Base-by-base conservation (phyloP, 2,113 vertebrate species). In the Dipodomys merriami region DNA sequence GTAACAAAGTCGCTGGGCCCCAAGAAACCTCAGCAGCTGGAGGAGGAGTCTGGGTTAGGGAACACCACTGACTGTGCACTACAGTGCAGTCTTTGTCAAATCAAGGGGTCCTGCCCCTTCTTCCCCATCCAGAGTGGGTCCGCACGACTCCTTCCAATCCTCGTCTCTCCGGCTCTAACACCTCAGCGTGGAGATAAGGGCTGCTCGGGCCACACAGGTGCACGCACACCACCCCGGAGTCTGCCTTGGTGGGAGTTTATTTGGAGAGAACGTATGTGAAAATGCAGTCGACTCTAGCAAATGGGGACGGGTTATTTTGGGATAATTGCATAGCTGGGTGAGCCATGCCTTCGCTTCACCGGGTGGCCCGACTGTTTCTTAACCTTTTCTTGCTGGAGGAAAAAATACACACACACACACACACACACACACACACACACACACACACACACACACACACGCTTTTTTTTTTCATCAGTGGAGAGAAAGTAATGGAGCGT, bases 191-290 rank as follows among this genome's bases (percentile, higher is more conserved):
- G 80, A 91, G 49, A 67, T 76, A 65, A 93, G 27, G 2, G 60
- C 23, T 86, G 2, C 20, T n/a, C 2, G 19, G 78, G 6, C 0
- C n/a, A 93, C 87, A 72, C 87, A 74, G 79, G 60, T 57, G 65
- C 83, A 86, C 9, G 89, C 81, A 78, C 39, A 16, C 69, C 6
- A 80, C 6, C 29, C 79, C 92, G 64, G 91, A 85, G 67, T 69
- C 87, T 60, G 91, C 82, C 89, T 95, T 87, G 88, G 95, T 91
- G 93, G 73, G 95, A 91, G 85, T 92, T 91, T 85, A 94, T 88
- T 93, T 64, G 85, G 80, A 96, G 93, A 96, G 88, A 95, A 97
- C 93, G 90, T 88, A 94, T 95, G 90, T 95, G 95, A 91, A 96
- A 97, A 95, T 90, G 65, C 87, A 87, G 95, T 89, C 86, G 92